Evolutionary conservation across 2,113 vertebrate species (phyloP).

Genomic region (Azemiops feae): DNA sequence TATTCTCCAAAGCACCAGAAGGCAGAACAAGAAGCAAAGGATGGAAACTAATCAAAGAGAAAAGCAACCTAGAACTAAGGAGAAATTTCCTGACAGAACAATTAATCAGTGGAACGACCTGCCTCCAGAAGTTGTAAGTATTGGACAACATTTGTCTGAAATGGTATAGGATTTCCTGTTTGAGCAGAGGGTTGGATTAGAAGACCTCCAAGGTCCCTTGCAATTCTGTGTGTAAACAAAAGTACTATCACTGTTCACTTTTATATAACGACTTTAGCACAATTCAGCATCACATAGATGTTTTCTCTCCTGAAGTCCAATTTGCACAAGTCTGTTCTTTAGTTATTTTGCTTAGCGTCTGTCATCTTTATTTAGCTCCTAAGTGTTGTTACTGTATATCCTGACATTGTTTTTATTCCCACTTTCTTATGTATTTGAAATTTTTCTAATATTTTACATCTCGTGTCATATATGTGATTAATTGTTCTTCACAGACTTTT

Average conservation of each 20-base stretch:
- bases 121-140: neutral
- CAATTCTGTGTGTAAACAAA: neutral
- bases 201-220: neutral
- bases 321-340: neutral
- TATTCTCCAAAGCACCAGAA: neutral
- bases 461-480: neutral
- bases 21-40: neutral
- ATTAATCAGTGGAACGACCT: neutral
- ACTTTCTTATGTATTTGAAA: neutral
- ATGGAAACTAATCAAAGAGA: neutral
- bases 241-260: neutral
- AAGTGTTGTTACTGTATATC: neutral
- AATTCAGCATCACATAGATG: neutral
- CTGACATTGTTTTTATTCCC: neutral
- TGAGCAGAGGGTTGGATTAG: neutral
- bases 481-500: neutral
- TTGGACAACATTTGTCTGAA: neutral
- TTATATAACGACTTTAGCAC: neutral
- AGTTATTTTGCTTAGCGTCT: neutral
- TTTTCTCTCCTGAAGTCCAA: neutral
- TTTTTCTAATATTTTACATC: neutral
- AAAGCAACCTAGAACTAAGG: neutral
- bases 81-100: neutral
- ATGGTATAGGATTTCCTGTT: neutral
- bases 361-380: neutral